Percentiles rank a stretch among this genome's conserved stretches.
These are phyloP conservation scores for Eucriotettix oculatus DNA, from an alignment of 2,888 invertebrate genomes.

Conservation along the genomic window DNA sequence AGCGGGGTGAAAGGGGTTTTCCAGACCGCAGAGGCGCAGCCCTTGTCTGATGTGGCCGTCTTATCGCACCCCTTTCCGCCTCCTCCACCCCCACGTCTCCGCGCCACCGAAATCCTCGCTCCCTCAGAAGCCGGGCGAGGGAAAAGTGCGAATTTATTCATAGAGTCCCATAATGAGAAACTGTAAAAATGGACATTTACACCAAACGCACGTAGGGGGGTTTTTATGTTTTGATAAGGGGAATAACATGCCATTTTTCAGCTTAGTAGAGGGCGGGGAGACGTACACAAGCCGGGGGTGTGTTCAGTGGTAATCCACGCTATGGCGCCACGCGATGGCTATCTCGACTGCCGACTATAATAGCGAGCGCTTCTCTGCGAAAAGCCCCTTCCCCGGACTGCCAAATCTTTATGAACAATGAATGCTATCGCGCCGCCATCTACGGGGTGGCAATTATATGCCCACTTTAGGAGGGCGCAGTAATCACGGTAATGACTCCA, in stretches of 20 bases:
- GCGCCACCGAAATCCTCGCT: too few species aligned
- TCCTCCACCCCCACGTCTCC: too few species aligned
- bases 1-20: too few species aligned
- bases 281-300: neutral
- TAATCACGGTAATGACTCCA: neutral
- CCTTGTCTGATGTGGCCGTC: too few species aligned
- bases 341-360: too few species aligned
- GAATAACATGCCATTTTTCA: slow-evolving; percentile 15
- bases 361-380: neutral
- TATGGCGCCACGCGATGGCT: too few species aligned
- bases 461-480: neutral
- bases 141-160: slow-evolving; percentile 35
- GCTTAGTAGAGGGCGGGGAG: neutral
- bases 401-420: neutral
- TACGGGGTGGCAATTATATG: neutral
- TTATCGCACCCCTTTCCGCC: too few species aligned
- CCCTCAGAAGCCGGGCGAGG: neutral
- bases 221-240: slow-evolving; percentile 34
- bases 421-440: neutral
- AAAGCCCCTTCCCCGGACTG: neutral
- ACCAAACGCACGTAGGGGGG: slow-evolving; percentile 23
- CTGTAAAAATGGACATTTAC: slow-evolving; percentile 36
- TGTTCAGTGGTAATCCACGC: too few species aligned
- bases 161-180: slow-evolving; percentile 36
- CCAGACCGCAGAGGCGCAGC: too few species aligned